Evolutionary conservation across 2,113 vertebrate species (phyloP), one percentile per base, ranked within the genome.

Genomic region (Psilopsiagon aurifrons): DNA sequence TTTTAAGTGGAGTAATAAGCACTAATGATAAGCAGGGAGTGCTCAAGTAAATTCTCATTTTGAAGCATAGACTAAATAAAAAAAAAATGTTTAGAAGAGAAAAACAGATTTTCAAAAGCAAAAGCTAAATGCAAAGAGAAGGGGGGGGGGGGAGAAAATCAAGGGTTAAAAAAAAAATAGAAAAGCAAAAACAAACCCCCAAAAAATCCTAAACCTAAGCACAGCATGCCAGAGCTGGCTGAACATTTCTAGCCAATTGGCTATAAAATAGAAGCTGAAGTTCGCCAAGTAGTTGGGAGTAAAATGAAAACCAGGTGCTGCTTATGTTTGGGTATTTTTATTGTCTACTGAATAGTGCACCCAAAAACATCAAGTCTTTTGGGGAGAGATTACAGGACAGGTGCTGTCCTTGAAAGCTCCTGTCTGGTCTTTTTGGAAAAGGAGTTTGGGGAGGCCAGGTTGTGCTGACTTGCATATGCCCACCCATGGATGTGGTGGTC

Each of bases 401-500:
- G 3, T 28, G 59, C 25, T 31, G 31, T 25, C 25, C 23, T 18
- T 59, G 44, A 0, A 1, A 25, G 13, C 25, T 63, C 31, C 28
- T 44, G n/a, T 9, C 16, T 57, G 27, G 18, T 14, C 4, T 28
- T 22, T 54, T 37, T 46, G 22, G 15, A 59, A 68, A 41, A 59
- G 10, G 10, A 67, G 15, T 19, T 70, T 25, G 63, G 37, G 12
- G 33, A 90, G 46, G 31, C 6, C 9, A 25, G 24, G 13, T 4
- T 90, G 39, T 73, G 31, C 54, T 52, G 43, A 77, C 18, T n/a
- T 44, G 28, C 49, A 35, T 25, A 31, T 24, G 9, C 24, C 59
- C 33, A 43, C 10, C 17, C 33, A 35, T 2, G 0, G 8, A 59
- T 33, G 29, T 10, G 23, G 20, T 2, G 4, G 66, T 33, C 33